These are phyloP conservation scores for Gallinago nigripennis DNA, from an alignment of 2,797 vertebrate genomes.

Conservation along the genomic window DNA sequence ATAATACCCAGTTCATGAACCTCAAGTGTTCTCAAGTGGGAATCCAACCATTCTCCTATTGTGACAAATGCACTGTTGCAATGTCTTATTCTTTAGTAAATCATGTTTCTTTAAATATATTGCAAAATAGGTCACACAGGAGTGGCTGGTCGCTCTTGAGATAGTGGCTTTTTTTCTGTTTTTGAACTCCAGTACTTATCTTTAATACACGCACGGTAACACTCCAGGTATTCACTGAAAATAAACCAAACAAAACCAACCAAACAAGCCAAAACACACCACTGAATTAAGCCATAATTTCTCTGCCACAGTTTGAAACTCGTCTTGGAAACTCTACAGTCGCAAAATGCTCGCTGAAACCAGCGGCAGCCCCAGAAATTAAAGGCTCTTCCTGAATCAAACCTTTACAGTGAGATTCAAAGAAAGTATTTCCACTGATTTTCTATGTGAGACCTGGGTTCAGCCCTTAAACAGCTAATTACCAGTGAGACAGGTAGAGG, in stretches of 20 bases:
- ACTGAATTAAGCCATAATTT: neutral
- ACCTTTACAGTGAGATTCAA: neutral
- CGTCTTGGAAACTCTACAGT: neutral
- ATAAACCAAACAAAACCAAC: neutral
- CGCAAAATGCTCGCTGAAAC: neutral
- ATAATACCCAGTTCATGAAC: neutral
- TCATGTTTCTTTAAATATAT: neutral
- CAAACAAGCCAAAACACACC: neutral
- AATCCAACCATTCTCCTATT: accelerated
- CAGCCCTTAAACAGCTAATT: neutral
- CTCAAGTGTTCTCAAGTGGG: neutral
- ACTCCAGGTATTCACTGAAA: neutral
- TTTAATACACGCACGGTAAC: neutral
- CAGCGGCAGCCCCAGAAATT: neutral
- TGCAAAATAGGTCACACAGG: neutral
- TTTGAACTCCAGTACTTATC: neutral
- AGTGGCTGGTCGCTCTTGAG: neutral
- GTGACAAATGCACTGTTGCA: neutral
- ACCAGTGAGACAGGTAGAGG: neutral
- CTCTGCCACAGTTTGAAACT: neutral
- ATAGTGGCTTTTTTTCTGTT: neutral
- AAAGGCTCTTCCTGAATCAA: neutral
- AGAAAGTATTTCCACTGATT: neutral
- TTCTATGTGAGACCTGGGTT: neutral
- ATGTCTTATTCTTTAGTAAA: neutral